Percentiles rank a stretch among this genome's conserved stretches.
Evolutionary conservation across 2,797 vertebrate species (phyloP).

Genomic region (Microcaecilia unicolor): DNA sequence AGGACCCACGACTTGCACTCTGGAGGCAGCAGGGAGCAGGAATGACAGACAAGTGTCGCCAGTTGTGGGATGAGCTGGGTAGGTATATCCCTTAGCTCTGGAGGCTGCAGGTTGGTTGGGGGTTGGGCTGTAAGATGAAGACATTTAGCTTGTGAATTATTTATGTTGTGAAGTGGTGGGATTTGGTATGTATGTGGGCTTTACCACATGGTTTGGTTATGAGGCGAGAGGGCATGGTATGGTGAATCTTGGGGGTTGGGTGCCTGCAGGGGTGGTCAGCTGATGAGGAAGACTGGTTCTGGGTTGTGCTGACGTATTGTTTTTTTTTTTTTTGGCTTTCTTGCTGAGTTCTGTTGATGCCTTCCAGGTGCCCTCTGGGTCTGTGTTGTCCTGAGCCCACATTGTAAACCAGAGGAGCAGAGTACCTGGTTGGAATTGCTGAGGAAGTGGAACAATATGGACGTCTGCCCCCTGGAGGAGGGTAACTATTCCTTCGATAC

Average conservation of each 20-base stretch:
- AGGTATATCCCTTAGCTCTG: not conserved
- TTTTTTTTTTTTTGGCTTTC: not conserved
- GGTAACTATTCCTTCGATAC: constrained; percentile 39
- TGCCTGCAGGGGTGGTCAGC: no score
- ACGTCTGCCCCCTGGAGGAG: constrained; percentile 45
- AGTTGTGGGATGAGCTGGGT: constrained; percentile 57
- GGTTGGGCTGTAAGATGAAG: no score
- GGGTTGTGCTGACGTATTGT: no score
- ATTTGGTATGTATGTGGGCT: no score
- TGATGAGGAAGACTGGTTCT: no score
- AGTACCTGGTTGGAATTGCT: constrained; percentile 46
- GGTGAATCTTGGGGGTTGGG: no score
- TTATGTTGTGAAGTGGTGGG: no score
- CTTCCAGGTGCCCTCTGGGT: constrained; percentile 53
- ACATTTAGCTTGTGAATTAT: no score
- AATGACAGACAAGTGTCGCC: constrained; percentile 52
- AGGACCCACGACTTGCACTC: constrained; percentile 42
- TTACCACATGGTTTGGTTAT: no score
- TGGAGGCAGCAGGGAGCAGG: constrained; percentile 50
- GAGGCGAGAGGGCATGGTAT: no score
- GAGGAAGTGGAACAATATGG: constrained; percentile 39
- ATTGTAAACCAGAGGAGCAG: constrained; percentile 43
- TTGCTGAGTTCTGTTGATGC: not conserved
- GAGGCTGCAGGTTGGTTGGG: no score
- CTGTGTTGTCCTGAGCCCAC: constrained; percentile 48